These are phyloP conservation scores for Hoplias malabaricus DNA, from an alignment of 2,113 vertebrate genomes.

Conservation along the genomic window DNA sequence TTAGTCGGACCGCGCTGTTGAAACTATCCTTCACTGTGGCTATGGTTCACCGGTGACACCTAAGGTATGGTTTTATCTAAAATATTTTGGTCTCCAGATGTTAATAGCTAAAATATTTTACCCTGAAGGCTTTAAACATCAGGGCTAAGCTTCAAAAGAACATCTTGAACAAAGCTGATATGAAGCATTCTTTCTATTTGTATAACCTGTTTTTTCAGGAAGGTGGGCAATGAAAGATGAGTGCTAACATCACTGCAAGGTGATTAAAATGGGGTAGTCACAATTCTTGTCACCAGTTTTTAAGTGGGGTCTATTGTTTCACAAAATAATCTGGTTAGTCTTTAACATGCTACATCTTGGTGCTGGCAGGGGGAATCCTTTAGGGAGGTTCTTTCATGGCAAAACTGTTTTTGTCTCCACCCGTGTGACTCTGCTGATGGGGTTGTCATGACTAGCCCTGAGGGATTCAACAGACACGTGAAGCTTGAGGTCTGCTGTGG, in stretches of 20 bases:
- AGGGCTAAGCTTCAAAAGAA: no score
- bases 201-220: no score
- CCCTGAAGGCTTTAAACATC: background rate
- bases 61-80: no score
- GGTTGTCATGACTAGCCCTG: background rate
- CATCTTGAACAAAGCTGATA: no score
- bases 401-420: conserved; percentile 30
- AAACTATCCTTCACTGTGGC: no score
- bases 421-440: conserved; percentile 1
- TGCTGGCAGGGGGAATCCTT: conserved; percentile 34
- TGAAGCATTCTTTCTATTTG: no score
- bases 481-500: conserved; percentile 30
- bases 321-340: background rate
- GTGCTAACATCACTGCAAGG: background rate
- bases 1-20: conserved; percentile 17
- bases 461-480: conserved; percentile 10
- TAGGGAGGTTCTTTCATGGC: conserved; percentile 18
- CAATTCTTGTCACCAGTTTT: background rate
- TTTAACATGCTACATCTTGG: background rate
- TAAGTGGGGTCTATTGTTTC: background rate
- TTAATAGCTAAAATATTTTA: background rate
- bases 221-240: background rate
- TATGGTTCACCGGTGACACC: no score
- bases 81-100: no score
- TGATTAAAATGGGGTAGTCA: background rate